phyloP scores from a whole-genome alignment of 2,113 vertebrate genomes.

The Hippocampus guttulatus region DNA sequence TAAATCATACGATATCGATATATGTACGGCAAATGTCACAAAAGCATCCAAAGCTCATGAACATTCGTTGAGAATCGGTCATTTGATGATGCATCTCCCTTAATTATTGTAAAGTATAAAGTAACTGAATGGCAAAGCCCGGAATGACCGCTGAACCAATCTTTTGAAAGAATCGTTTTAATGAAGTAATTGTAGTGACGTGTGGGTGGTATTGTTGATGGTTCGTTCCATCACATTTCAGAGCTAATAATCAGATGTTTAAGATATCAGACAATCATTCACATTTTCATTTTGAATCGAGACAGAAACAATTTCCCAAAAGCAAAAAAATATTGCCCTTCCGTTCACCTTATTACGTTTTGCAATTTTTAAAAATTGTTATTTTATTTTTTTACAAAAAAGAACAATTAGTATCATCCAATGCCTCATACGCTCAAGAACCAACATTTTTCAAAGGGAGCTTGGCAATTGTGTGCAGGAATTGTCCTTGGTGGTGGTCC shows the following conservation, averaged over 20 bases:
- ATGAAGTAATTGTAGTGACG: no score
- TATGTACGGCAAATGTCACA: no score
- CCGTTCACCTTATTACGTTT: slow-evolving; percentile 16
- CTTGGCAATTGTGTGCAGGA: slow-evolving; percentile 32
- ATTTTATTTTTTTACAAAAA: neutral
- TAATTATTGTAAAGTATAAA: no score
- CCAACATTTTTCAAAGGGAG: slow-evolving; percentile 24
- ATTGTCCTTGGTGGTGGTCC: slow-evolving; percentile 55
- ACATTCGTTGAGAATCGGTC: no score
- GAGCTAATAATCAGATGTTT: no score
- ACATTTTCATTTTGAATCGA: neutral
- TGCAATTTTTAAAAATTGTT: neutral
- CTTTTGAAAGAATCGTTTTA: no score
- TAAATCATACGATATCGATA: no score
- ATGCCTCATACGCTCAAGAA: slow-evolving; percentile 26
- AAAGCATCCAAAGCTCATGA: no score
- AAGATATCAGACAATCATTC: neutral
- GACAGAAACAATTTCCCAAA: neutral
- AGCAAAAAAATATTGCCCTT: slow-evolving; percentile 7
- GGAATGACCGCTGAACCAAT: no score
- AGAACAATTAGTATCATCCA: slow-evolving; percentile 53
- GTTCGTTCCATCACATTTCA: neutral
- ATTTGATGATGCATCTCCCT: no score
- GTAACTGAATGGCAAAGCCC: no score
- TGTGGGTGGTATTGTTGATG: no score